A percentile compares a stretch with the other conserved stretches of the same genome.
Evolutionary conservation across 2,113 vertebrate species (phyloP).

Genomic region (Tyto alba): DNA sequence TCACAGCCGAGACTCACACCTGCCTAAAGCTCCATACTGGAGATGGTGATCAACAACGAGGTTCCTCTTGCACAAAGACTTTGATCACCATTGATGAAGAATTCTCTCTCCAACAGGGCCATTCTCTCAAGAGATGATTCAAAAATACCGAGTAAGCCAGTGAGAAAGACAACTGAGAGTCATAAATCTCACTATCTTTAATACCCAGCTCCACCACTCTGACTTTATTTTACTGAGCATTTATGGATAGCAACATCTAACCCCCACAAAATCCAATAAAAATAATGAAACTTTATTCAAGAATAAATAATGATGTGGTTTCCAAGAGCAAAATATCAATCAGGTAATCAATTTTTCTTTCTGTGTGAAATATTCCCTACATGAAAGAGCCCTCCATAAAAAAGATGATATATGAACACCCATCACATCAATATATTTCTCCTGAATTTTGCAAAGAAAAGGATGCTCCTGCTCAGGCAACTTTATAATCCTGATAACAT

Average conservation of each 20-base stretch:
- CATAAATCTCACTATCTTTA: background rate
- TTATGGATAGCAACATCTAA: background rate
- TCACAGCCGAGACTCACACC: background rate
- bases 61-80: background rate
- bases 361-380: background rate
- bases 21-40: background rate
- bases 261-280: background rate
- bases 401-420: background rate
- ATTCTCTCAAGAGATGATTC: background rate
- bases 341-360: background rate
- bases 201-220: background rate
- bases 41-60: accelerated
- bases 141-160: background rate
- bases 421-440: background rate
- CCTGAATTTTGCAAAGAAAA: background rate
- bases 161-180: background rate
- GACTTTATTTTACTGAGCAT: background rate
- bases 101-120: background rate
- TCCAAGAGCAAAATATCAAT: background rate
- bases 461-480: background rate
- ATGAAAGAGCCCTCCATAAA: background rate
- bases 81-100: background rate
- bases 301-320: background rate
- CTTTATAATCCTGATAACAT: background rate
- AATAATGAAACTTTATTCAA: background rate